Evolutionary conservation across 2,113 vertebrate species (phyloP), one percentile per base, ranked within the genome.

Genomic region (Nyctibius bracteatus): DNA sequence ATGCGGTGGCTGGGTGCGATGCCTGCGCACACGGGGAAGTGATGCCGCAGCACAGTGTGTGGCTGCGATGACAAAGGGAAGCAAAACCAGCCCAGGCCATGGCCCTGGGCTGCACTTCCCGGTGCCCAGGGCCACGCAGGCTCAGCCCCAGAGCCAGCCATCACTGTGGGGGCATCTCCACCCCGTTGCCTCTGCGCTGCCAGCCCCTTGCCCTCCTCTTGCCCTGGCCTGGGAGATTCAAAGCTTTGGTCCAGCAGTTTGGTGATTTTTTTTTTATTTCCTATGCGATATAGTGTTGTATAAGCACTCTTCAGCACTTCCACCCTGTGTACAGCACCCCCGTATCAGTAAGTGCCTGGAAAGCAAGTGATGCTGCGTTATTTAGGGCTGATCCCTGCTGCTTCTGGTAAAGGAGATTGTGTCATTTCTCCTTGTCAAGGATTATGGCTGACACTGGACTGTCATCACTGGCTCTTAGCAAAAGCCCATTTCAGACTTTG

Each of bases 161-260:
- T 33, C 2, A 2, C 20, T 41, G 37, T 0, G 0, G 6, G 13
- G 9, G 2, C 14, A 33, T 2, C 4, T 44, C 39, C 23, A 16
- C 30, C 8, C 44, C 44, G 6, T 52, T 66, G 31, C 35, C 54
- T 31, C 39, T 3, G 3, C 8, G 1, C 25, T 78, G 52, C 37
- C 31, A 49, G 46, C 18, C 28, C 13, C 33, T 28, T 2, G 1
- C 6, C 6, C 8, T 44, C 20, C 6, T 25, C 21, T 63, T 43
- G 24, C 12, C 13, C 35, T 77, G 33, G 22, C 10, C 54, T 88
- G 54, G 19, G 49, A 77, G 5, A 35, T 37, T 57, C 15, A 61
- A 37, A 51, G 16, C 24, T 72, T 66, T 70, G 17, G 8, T 61
- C 19, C 58, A 80, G 30, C 3, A 8, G 16, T 67, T 71, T 19